phyloP scores from a whole-genome alignment of 2,888 invertebrate genomes.

The Anorthoa munda region DNA sequence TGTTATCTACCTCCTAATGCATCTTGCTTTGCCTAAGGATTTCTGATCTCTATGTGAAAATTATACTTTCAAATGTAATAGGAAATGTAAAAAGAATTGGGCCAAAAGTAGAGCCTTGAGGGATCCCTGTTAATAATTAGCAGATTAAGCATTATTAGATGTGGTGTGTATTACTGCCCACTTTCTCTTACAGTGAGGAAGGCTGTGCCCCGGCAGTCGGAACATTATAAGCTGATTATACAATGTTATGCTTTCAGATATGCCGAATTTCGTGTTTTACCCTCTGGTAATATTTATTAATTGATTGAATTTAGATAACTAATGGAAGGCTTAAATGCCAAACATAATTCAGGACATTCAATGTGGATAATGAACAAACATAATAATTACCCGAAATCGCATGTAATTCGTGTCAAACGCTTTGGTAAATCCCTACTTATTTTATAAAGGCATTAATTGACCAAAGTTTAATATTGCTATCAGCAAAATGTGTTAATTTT shows the following conservation, averaged over 20 bases:
- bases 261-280: not conserved
- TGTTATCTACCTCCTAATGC: slow-evolving; percentile 29
- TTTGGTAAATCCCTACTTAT: slow-evolving; percentile 10
- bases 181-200: too few species aligned
- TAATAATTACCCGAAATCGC: not conserved
- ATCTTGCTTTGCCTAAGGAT: slow-evolving; percentile 14
- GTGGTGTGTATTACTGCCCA: too few species aligned
- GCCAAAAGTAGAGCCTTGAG: not conserved
- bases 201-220: too few species aligned
- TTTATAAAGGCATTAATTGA: slow-evolving; percentile 15
- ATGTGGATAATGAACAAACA: not conserved
- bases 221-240: too few species aligned
- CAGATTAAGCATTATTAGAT: not conserved
- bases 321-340: not conserved
- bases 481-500: slow-evolving; percentile 13
- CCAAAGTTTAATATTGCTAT: not conserved
- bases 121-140: not conserved
- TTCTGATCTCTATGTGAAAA: slow-evolving; percentile 7
- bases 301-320: not conserved
- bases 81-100: slow-evolving; percentile 17
- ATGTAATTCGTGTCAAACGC: slow-evolving; percentile 18
- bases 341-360: not conserved
- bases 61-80: slow-evolving; percentile 24
- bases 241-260: not conserved
- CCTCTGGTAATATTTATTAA: not conserved